Conservation (phyloP, 2,113 vertebrate genomes). For the Elaphurus davidianus region DNA sequence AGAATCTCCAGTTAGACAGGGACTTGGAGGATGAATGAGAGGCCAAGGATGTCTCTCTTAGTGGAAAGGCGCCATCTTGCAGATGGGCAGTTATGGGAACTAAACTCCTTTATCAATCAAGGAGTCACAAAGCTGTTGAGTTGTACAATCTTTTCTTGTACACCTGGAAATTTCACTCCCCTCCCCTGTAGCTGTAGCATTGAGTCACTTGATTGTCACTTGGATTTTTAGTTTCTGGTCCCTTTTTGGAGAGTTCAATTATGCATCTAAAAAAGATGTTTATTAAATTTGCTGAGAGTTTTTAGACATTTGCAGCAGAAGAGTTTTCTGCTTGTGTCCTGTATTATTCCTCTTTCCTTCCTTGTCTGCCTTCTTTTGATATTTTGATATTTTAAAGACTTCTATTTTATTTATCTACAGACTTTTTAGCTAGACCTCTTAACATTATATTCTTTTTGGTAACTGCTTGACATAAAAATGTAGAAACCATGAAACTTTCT, state of each 20-base stretch:
- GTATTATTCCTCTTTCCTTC: neutral
- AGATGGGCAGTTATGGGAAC: neutral
- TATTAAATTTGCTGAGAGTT: neutral
- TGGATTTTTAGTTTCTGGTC: neutral
- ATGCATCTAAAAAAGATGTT: neutral
- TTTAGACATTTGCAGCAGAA: neutral
- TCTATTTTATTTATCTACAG: neutral
- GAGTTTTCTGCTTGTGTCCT: neutral
- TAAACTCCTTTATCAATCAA: neutral
- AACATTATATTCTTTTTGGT: neutral
- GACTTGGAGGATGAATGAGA: neutral
- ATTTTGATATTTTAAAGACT: neutral
- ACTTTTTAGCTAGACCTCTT: neutral
- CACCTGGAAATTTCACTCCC: neutral
- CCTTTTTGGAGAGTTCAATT: neutral
- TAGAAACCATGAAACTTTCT: neutral
- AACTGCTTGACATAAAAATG: neutral
- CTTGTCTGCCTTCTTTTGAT: neutral
- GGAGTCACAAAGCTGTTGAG: neutral
- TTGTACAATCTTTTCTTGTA: neutral
- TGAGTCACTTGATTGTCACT: neutral
- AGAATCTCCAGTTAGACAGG: neutral
- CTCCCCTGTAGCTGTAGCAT: neutral
- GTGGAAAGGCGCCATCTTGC: neutral
- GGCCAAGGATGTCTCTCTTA: neutral